Percentiles rank a stretch among this genome's conserved stretches.
These are phyloP conservation scores for Delichon dasypus DNA, from an alignment of 2,797 vertebrate species.

Conservation along the genomic window DNA sequence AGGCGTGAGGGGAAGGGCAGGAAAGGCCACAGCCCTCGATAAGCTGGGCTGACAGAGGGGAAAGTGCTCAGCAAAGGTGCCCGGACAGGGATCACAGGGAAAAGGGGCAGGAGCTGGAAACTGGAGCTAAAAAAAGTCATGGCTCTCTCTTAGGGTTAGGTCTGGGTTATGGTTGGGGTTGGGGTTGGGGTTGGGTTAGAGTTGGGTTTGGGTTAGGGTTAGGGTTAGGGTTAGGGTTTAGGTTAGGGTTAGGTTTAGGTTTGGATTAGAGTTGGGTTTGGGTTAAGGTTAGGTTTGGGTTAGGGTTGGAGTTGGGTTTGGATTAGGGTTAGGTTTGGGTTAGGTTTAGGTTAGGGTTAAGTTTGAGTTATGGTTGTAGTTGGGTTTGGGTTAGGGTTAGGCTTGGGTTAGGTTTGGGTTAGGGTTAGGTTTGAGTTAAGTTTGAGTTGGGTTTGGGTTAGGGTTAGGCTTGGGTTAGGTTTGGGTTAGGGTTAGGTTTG, in stretches of 20 bases:
- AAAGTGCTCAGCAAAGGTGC: neutral
- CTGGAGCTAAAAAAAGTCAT: fast-evolving
- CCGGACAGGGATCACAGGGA: neutral
- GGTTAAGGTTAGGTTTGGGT: neutral
- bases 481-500: neutral
- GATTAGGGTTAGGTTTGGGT: neutral
- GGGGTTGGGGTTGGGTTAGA: neutral
- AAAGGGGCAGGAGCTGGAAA: neutral
- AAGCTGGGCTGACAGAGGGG: neutral
- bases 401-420: neutral
- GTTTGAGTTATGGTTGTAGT: too few species aligned
- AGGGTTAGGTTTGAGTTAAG: too few species aligned
- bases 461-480: neutral
- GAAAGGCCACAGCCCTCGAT: neutral
- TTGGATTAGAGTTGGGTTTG: neutral
- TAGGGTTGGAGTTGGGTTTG: neutral
- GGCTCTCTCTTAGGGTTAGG: neutral
- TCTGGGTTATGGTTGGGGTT: too few species aligned
- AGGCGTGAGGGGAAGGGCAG: neutral
- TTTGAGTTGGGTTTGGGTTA: neutral
- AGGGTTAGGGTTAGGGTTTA: neutral
- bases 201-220: neutral
- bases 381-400: too few species aligned
- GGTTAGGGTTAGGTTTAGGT: neutral
- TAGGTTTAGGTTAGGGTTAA: neutral